Base-by-base conservation (phyloP, 2,113 vertebrate species). In the Mobula birostris region DNA sequence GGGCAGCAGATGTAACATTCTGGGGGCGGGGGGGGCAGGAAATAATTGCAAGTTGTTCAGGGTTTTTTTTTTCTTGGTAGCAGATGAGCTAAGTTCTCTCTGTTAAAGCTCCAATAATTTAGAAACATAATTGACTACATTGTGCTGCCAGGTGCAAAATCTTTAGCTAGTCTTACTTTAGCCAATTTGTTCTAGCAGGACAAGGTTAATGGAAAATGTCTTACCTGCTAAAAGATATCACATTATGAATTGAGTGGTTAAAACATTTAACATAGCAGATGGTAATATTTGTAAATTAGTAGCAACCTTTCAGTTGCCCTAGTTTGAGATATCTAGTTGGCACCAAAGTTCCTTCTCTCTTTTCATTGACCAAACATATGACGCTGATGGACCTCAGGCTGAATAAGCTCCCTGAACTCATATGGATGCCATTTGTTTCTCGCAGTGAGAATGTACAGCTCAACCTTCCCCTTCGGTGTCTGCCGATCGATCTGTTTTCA, bases 401-500 rank as follows among this genome's bases (percentile, higher is more conserved):
- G 94, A 96, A 96, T 96, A 96, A 95, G 95, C 95, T 66, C 68
- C 91, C 96, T 95, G 1, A 94, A 95, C 95, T 97, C 98, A 99
- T 99, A 98, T 99, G 98, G 98, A 98, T 98, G 96, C 97, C 98
- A 98, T 99, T 98, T 98, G 98, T 96, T 96, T 96, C 96, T 95
- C 95, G 96, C 85, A 72, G 96, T 97, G 97, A 97, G 97, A 98
- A 97, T 92, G 95, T 96, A 96, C 97, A 97, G 98, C 97, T 97
- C 98, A 97, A 96, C 96, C 95, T 96, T 97, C 96, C 97, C 85
- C 97, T 96, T 97, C 97, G 97, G 97, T 98, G 98, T 99, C 98
- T 97, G 96, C 97, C 98, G 96, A 97, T 98, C 98, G 98, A 98
- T 99, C 98, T 99, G 98, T 98, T 99, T 98, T 99, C 99, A 98